phyloP scores from a whole-genome alignment of 1,140 invertebrate genomes.

The Lerema accius region DNA sequence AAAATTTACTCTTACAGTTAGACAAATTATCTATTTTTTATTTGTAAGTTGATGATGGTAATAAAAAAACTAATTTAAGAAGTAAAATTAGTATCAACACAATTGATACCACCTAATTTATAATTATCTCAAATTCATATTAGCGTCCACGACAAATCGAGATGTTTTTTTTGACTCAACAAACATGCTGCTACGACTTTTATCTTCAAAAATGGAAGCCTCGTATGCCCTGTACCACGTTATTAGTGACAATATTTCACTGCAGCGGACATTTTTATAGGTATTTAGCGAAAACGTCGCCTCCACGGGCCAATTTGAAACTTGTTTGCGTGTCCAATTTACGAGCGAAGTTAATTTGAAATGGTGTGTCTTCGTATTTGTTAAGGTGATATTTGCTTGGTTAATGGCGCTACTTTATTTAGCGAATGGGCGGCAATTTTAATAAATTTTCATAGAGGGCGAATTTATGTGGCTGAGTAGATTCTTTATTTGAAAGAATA shows the following conservation, averaged over 20 bases:
- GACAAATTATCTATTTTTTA: no score
- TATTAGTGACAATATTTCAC: conserved; percentile 78
- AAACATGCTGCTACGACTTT: no score
- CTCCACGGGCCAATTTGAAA: conserved; percentile 79
- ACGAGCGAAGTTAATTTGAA: conserved; percentile 63
- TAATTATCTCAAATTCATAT: no score
- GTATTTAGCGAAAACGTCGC: conserved; percentile 81
- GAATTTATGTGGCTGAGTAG: conserved; percentile 19
- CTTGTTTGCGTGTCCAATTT: conserved; percentile 77
- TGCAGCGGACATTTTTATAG: conserved; percentile 79
- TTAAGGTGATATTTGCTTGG: conserved; percentile 41
- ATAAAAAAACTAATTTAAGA: no score
- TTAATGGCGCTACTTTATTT: conserved; percentile 33
- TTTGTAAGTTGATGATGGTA: no score
- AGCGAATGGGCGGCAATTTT: conserved; percentile 29
- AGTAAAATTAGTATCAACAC: no score
- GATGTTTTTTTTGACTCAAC: no score
- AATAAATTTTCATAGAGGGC: conserved; percentile 33
- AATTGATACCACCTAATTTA: no score
- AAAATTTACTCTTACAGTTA: no score
- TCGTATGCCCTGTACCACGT: conserved; percentile 40
- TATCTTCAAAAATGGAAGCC: conserved; percentile 29
- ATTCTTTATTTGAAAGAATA: conserved; percentile 17
- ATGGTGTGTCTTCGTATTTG: conserved; percentile 57
- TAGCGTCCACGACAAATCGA: no score